phyloP scores from a whole-genome alignment of 2,888 invertebrate species.

The Scaptomyza polygonia region DNA sequence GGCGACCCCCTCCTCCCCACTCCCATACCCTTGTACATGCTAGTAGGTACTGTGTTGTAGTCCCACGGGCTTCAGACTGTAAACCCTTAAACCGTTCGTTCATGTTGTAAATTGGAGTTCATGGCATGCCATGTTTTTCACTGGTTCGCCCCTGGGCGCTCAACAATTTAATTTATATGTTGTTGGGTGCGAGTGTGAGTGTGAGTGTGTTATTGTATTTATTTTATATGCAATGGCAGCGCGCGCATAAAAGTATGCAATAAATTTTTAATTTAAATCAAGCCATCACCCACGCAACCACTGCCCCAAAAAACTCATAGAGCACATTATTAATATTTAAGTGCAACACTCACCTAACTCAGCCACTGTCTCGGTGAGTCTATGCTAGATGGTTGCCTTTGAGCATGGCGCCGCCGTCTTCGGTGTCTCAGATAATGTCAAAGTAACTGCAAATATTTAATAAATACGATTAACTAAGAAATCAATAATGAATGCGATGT shows the following conservation, averaged over 20 bases:
- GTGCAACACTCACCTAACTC: conserved; percentile 48
- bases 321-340: conserved; percentile 60
- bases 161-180: conserved; percentile 74
- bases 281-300: conserved; percentile 47
- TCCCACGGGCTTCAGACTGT: conserved; percentile 20
- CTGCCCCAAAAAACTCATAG: background rate
- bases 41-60: background rate
- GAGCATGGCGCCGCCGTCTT: conserved; percentile 26
- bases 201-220: conserved; percentile 28
- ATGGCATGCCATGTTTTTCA: conserved; percentile 62
- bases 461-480: background rate
- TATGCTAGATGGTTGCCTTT: conserved; percentile 33
- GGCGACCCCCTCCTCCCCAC: conserved; percentile 5
- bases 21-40: background rate
- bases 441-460: conserved; percentile 31
- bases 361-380: conserved; percentile 20
- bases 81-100: conserved; percentile 61
- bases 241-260: conserved; percentile 76
- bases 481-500: too few relatives aligned
- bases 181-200: too few relatives aligned
- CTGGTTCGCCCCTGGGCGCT: conserved; percentile 56
- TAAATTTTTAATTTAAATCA: conserved; percentile 79
- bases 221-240: conserved; percentile 54
- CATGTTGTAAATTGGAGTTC: conserved; percentile 69
- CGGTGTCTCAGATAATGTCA: conserved; percentile 16